Evolutionary conservation across 1,140 invertebrate genomes (phyloP), one percentile per base, ranked within the genome.

Genomic region (Drosophila pectinifera): DNA sequence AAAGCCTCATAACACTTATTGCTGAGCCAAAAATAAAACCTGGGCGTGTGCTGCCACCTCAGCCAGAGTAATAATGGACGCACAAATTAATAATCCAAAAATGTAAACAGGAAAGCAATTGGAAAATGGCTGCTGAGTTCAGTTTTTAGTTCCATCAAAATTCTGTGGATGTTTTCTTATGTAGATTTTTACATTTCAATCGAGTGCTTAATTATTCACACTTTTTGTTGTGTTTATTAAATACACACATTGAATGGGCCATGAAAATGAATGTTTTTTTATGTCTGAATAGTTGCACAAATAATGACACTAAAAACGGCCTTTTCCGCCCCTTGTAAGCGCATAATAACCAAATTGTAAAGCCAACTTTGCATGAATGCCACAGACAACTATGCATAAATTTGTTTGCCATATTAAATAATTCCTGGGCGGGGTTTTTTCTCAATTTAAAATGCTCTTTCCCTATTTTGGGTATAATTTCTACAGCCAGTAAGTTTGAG

Each of bases 101-200:
- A 45, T 34, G 55, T 45, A 64, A 64, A 64, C 56, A 61, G 55
- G 55, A 64, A 64, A 61, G 41, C 20, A 5, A 24, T 26, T 26
- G 22, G 18, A 45, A 43, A 13, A 18, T 20, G 4, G 14, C 38
- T 63, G 42, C 38, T 28, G 53, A 26, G 7, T 36, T 43, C n/a
- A 16, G 18, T 42, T 7, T 22, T n/a, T n/a, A n/a, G n/a, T n/a
- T n/a, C n/a, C 1, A 4, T 28, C 7, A 51, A 34, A 13, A 36
- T 22, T 24, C n/a, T 0, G 6, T 55, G 34, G 48, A 57, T 28
- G 57, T 4, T 39, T 57, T 39, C 4, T 7, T 28, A 14, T 14
- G n/a, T 18, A 7, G 10, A 38, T 22, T 8, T 53, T 53, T 36
- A 22, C 11, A 18, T 34, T 54, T 7, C 10, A 11, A 20, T 20